Evolutionary conservation across 2,113 vertebrate species (phyloP).

Genomic region (Lophotis ruficrista): DNA sequence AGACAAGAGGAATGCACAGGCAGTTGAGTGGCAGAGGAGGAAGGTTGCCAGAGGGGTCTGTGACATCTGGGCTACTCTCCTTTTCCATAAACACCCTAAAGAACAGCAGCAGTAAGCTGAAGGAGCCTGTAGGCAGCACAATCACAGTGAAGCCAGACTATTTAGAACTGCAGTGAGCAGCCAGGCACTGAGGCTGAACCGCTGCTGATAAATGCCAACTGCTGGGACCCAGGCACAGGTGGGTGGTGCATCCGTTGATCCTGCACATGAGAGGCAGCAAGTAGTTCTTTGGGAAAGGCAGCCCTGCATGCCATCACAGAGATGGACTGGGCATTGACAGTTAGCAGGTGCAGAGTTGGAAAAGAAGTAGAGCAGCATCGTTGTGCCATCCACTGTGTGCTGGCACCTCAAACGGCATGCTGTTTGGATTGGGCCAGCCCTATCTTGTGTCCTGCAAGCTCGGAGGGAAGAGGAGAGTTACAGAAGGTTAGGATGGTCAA

Average conservation of each 20-base stretch:
- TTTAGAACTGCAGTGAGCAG: neutral
- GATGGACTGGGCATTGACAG: neutral
- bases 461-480: neutral
- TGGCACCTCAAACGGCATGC: accelerated
- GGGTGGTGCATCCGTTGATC: neutral
- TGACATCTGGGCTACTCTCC: neutral
- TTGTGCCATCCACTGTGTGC: neutral
- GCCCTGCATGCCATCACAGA: accelerated
- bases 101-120: neutral
- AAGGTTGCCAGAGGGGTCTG: neutral
- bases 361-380: neutral
- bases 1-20: neutral
- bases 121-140: too few species aligned
- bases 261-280: neutral
- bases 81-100: neutral
- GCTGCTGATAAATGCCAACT: neutral
- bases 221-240: accelerated
- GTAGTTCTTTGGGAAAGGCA: neutral
- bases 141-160: neutral
- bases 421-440: accelerated
- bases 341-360: accelerated
- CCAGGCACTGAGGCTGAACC: neutral
- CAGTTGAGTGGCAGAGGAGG: neutral
- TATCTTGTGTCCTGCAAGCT: neutral
- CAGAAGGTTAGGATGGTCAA: neutral